Evolutionary conservation across 2,113 vertebrate species (phyloP), one percentile per base, ranked within the genome.

Genomic region (Anthoscopus minutus): DNA sequence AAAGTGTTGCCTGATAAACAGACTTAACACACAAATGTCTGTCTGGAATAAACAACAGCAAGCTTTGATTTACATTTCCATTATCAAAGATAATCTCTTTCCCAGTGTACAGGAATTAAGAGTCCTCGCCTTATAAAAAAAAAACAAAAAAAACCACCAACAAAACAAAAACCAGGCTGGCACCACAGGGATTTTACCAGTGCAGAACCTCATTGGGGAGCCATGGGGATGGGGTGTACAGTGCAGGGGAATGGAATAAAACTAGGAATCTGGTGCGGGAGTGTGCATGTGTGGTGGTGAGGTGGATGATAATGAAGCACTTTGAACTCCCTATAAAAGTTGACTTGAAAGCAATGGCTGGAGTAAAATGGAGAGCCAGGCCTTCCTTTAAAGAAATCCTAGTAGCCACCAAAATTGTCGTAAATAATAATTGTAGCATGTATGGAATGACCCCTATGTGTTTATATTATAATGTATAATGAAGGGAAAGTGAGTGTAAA

Each of bases 1-100:
- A 98, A 97, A 98, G 97, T 97, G 97, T 97, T 97, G 98, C 97
- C 97, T 97, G 97, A 98, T 98, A 98, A 98, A 98, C 98, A 98
- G 97, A 98, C 96, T 98, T 98, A 98, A 98, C 97, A 97, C 97
- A 98, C 97, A 97, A 98, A 97, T 97, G 97, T 98, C 97, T 98
- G 98, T 98, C 98, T 98, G 97, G 97, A 98, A 98, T 98, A 98
- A 98, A 98, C 97, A 97, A 97, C 96, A 82, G 97, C 97, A 98
- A 98, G 94, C 97, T 97, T 97, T 97, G 97, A 98, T 98, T 98
- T 98, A 97, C 97, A 98, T 98, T 98, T 98, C 97, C 96, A 98
- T 98, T 98, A 98, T 96, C 95, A 93, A 96, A 95, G 97, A 98
- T 97, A 98, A 98, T 97, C 97, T 97, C 97, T 97, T 97, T 97